Percentiles rank a stretch among this genome's conserved stretches.
Evolutionary conservation across 2,888 invertebrate species (phyloP).

Genomic region (Petrolisthes manimaculis): DNA sequence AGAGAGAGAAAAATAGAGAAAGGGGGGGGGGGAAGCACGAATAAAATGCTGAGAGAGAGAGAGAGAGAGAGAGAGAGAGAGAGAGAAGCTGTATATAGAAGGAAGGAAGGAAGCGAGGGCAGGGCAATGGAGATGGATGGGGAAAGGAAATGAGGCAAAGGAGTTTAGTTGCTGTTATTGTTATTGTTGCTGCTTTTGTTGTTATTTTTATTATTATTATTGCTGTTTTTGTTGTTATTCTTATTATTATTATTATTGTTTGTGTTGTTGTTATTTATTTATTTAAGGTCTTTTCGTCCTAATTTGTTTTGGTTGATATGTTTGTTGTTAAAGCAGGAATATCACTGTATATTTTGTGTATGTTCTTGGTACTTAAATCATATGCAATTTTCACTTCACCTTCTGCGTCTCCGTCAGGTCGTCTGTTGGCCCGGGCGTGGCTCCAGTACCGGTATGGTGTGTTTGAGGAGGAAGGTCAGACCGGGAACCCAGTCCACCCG

Average conservation of each 20-base stretch:
- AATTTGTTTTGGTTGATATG: too few species aligned
- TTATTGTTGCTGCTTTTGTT: too few species aligned
- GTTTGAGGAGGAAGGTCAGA: slow-evolving; percentile 58
- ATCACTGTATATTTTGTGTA: too few species aligned
- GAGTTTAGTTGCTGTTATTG: background rate
- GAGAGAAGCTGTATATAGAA: background rate
- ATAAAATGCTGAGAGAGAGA: background rate
- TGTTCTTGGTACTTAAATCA: too few species aligned
- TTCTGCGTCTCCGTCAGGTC: slow-evolving; percentile 44
- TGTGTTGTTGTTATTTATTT: too few species aligned
- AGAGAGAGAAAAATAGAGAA: slow-evolving; percentile 3
- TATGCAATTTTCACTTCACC: too few species aligned
- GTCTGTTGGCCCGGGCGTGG: slow-evolving; percentile 62
- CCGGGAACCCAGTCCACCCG: slow-evolving; percentile 60
- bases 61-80: background rate
- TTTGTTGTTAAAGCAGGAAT: too few species aligned
- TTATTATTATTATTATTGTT: too few species aligned
- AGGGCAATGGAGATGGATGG: background rate
- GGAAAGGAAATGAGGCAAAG: too few species aligned
- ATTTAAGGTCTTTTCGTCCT: too few species aligned
- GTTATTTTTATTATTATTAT: too few species aligned
- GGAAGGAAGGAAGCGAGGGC: background rate
- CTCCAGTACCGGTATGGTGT: slow-evolving; percentile 65
- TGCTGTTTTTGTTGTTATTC: too few species aligned
- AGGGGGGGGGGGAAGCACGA: background rate